Evolutionary conservation across 2,113 vertebrate species (phyloP).

Genomic region (Oenanthe melanoleuca): DNA sequence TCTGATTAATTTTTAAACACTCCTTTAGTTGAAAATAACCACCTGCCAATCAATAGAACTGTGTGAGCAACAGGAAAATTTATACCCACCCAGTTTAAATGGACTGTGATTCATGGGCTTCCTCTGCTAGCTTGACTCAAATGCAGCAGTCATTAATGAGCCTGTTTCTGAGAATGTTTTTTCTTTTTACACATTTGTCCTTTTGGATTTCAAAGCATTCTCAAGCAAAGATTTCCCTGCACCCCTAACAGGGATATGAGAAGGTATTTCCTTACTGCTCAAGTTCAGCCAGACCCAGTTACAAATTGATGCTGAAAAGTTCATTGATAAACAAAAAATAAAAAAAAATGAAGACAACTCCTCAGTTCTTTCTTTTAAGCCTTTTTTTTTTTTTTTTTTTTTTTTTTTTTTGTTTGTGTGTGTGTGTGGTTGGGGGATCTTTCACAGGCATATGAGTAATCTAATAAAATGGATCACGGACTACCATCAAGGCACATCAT

Average conservation of each 20-base stretch:
- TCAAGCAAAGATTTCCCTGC: neutral
- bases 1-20: neutral
- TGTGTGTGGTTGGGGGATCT: neutral
- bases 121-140: neutral
- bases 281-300: neutral
- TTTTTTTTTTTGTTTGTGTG: too few species aligned
- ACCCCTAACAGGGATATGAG: neutral
- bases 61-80: neutral
- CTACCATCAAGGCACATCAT: neutral
- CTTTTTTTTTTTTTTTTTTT: fast-evolving
- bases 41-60: neutral
- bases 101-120: neutral
- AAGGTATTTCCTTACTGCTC: neutral
- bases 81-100: neutral
- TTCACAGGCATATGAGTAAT: neutral
- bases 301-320: neutral
- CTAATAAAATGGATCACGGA: neutral
- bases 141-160: neutral
- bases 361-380: neutral
- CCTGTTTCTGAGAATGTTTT: neutral
- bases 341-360: neutral
- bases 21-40: neutral
- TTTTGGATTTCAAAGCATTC: neutral
- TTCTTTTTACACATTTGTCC: neutral
- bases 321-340: neutral